Percentiles rank a stretch among this genome's conserved stretches.
phyloP scores from a whole-genome alignment of 2,113 vertebrate species.

The Antechinus flavipes region DNA sequence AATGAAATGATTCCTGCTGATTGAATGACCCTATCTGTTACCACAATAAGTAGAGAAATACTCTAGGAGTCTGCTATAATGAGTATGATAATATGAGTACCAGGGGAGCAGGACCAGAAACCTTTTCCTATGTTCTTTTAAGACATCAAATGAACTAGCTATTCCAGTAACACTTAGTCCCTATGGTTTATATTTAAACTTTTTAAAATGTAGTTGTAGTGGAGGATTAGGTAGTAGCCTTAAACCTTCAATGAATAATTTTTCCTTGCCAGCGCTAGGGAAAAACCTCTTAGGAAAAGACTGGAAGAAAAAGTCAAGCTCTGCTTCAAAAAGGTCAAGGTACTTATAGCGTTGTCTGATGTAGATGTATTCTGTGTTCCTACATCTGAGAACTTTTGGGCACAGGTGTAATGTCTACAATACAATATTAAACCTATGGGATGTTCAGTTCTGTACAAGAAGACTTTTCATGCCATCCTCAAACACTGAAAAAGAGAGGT shows the following conservation, averaged over 20 bases:
- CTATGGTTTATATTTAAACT: conserved; percentile 55
- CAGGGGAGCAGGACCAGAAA: conserved; percentile 9
- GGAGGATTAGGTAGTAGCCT: conserved; percentile 47
- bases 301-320: conserved; percentile 63
- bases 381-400: neutral
- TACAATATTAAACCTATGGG: neutral
- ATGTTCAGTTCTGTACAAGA: neutral
- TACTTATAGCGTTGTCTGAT: conserved; percentile 41
- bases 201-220: conserved; percentile 60
- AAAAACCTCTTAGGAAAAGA: conserved; percentile 42
- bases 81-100: neutral
- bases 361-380: neutral
- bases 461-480: neutral
- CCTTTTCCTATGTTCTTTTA: conserved; percentile 61
- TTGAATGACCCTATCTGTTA: neutral
- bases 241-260: conserved; percentile 54
- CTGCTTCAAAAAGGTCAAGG: conserved; percentile 63
- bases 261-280: conserved; percentile 13
- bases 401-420: neutral
- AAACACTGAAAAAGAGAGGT: neutral
- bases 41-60: neutral
- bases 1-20: neutral
- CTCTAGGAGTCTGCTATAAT: conserved; percentile 20
- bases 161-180: neutral
- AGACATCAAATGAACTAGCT: conserved; percentile 52